Base-by-base conservation (phyloP, 2,888 invertebrate species). In the Clusia tigrina region DNA sequence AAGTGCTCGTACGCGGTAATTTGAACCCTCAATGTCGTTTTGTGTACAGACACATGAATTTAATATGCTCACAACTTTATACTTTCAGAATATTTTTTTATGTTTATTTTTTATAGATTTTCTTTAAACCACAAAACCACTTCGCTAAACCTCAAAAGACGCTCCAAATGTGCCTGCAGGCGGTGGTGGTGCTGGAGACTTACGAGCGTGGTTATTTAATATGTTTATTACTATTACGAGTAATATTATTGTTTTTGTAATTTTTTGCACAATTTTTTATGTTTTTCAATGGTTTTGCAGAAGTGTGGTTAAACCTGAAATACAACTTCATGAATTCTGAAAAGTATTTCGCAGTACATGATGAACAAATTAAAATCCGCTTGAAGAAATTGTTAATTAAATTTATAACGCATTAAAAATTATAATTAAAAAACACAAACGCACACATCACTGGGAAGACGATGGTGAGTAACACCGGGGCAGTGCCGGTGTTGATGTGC, bases 41-140 rank as follows among this genome's bases (percentile, higher is more conserved):
- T n/a, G 37, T 61, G 52, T 51, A 17, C 48, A 48, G 15, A 42
- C 23, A 18, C 25, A 24, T 15, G 46, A 38, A 38, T 10, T 5
- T 38, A 37, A 20, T 42, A n/a, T 38, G n/a, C 17, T 10, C n/a
- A 17, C n/a, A 3, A 17, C 3, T 3, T 10, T 42, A n/a, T 42
- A 42, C 32, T 32, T 32, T 9, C 6, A 32, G 12, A 32, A 9
- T 9, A 32, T 32, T 32, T 42, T 42, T 12, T 42, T 42, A 6
- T 42, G n/a, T 42, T 15, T 6, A 42, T 42, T 42, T 42, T 3
- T 3, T 3, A 42, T 25, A 12, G 9, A n/a, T n/a, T n/a, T n/a
- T 32, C 22, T 48, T 55, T 37, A 51, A 58, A 54, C 62, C 62
- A 46, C 62, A 58, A 62, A 62, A 48, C 58, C 62, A 62, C 58